Base-by-base conservation (phyloP, 1,140 invertebrate species). In the Anagrus nilaparvatae region DNA sequence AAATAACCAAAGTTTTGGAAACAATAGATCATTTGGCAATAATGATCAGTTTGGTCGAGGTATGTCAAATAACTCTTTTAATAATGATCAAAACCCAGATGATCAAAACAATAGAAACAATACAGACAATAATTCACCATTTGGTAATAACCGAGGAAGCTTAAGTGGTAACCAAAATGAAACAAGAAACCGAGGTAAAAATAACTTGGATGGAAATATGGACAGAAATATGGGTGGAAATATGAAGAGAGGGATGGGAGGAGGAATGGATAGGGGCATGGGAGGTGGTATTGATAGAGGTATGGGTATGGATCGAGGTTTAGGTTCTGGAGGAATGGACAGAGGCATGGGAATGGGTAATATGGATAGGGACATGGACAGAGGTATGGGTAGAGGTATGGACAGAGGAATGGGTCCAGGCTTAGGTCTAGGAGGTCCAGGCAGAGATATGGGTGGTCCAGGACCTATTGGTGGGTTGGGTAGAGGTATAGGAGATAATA, bases 51-150 rank as follows among this genome's bases (percentile, higher is more conserved):
- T 45, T 24, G 35, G 27, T 13, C 36, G 47, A 41, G 38, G 42
- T n/a, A n/a, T 40, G n/a, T 36, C 19, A 25, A 53, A 40, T 17
- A 54, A 51, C 40, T 46, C 46, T 14, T 59, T 55, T 17, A 50
- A 47, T 36, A 27, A 44, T 36, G 40, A 45, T 36, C 38, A 34
- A 36, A 14, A 14, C 14, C 29, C 5, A 10, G 25, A 34, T 16
- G 34, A 35, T n/a, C 21, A 4, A 25, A 44, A 44, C 27, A 34
- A 44, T 14, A 33, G n/a, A n/a, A n/a, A n/a, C n/a, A n/a, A n/a
- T n/a, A n/a, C n/a, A n/a, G n/a, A n/a, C n/a, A n/a, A n/a, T n/a
- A n/a, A n/a, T n/a, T n/a, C n/a, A n/a, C n/a, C n/a, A n/a, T n/a
- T n/a, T n/a, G n/a, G n/a, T n/a, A n/a, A n/a, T n/a, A n/a, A n/a